Percentiles rank a stretch among this genome's conserved stretches.
Conservation (phyloP, 2,113 vertebrate species). For the Prolemur simus region DNA sequence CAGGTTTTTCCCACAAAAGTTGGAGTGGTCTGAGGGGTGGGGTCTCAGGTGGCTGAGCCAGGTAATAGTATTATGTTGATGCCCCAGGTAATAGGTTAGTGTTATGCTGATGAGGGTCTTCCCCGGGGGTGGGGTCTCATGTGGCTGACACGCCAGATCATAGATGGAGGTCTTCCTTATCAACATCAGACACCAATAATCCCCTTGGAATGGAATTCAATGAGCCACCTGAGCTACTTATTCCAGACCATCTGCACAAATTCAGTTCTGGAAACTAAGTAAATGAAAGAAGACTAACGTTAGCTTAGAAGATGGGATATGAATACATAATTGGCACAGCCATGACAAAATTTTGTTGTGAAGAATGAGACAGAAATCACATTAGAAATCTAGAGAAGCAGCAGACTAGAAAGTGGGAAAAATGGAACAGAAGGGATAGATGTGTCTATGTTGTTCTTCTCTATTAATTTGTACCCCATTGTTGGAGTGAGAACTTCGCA, state of each 20-base stretch:
- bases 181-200: neutral
- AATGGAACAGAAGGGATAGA: neutral
- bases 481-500: too few species aligned
- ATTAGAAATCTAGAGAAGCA: constrained; percentile 11
- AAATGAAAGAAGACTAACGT: neutral
- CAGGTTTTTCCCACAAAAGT: too few species aligned
- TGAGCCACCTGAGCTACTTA: constrained; percentile 44
- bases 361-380: constrained; percentile 16
- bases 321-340: neutral
- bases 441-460: neutral
- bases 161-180: too few species aligned
- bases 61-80: too few species aligned
- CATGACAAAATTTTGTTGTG: neutral
- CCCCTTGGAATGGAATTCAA: neutral
- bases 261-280: constrained; percentile 9
- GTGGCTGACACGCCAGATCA: too few species aligned
- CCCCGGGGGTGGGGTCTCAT: too few species aligned
- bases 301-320: neutral
- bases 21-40: too few species aligned
- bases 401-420: neutral
- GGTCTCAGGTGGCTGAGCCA: too few species aligned
- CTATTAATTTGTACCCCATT: neutral
- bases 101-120: too few species aligned
- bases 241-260: constrained; percentile 5
- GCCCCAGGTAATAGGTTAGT: too few species aligned